Evolutionary conservation across 2,888 invertebrate genomes (phyloP), one percentile per base, ranked within the genome.

Genomic region (Epinotia ramella): DNA sequence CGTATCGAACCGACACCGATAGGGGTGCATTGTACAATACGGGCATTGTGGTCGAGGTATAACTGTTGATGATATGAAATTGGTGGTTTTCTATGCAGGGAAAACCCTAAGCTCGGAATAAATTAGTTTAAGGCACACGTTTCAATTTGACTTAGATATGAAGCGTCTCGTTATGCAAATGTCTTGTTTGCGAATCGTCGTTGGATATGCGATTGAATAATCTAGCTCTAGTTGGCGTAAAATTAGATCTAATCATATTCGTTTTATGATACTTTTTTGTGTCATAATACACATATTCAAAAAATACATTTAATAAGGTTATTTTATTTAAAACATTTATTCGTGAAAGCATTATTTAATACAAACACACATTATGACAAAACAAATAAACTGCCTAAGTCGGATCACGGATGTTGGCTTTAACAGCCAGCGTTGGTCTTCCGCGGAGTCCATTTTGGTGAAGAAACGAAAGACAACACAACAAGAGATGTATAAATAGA

Each of bases 1-100:
- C 53, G 53, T 53, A 83, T 84, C 81, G 82, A 84, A 78, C 71
- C 73, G 75, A 71, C 64, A 71, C 78, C 80, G 80, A 81, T 81
- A 80, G 78, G 79, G 73, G 67, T 73, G 68, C 73, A 67, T 59
- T 46, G 73, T 57, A 56, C 73, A 64, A 62, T 76, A 57, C 62
- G 66, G 66, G 72, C 60, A 53, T 59, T 72, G 76, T 33, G 76
- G 76, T 76, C 46, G 62, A n/a, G 33, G 49, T 20, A 67, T 28
- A 59, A 46, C 68, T 56, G 46, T 12, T 56, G 56, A 69, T 68
- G 57, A 60, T 60, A 53, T 33, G 18, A 28, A n/a, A 73, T n/a
- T 53, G 66, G 20, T 40, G 40, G 33, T 33, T 57, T 73, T 60
- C 49, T 40, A 59, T 73, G 9, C 66, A 46, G 60, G 66, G 11